Evolutionary conservation across 1,140 invertebrate genomes (phyloP).

Genomic region (Musca vetustissima): DNA sequence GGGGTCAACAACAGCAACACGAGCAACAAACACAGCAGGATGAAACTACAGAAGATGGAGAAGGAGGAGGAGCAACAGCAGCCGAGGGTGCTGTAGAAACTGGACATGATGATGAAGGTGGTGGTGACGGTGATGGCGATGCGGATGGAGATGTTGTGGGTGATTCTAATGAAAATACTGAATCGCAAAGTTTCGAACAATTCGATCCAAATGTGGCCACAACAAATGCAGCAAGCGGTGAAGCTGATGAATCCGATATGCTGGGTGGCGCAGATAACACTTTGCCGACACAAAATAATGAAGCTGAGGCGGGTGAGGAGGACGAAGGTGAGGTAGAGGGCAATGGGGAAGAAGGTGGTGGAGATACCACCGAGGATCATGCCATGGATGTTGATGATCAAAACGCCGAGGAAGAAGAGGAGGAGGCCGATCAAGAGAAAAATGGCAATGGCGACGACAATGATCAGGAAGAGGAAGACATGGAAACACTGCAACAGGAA

Average conservation of each 20-base stretch:
- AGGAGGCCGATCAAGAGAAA: conserved; percentile 30
- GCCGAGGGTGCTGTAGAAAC: not conserved
- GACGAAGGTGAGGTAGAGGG: not conserved
- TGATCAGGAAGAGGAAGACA: conserved; percentile 34
- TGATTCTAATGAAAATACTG: not conserved
- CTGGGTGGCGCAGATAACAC: conserved; percentile 32
- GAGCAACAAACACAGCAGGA: conserved; percentile 4
- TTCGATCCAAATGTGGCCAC: conserved; percentile 32
- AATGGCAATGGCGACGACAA: conserved; percentile 34
- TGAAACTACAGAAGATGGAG: conserved; percentile 6
- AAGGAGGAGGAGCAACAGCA: not conserved
- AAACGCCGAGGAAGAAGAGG: conserved; percentile 36
- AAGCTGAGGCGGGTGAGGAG: conserved; percentile 36
- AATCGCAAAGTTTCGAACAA: conserved; percentile 34
- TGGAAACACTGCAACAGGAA: conserved; percentile 22
- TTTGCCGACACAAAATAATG: conserved; percentile 30
- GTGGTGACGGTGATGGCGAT: not conserved
- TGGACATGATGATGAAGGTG: not conserved
- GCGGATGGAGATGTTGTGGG: not conserved
- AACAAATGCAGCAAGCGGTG: conserved; percentile 28
- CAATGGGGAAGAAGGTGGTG: conserved; percentile 31
- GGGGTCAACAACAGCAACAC: conserved; percentile 17
- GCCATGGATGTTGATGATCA: conserved; percentile 51
- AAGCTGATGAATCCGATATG: conserved; percentile 35
- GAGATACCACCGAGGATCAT: conserved; percentile 49